A percentile compares a stretch with the other conserved stretches of the same genome.
Conservation (phyloP, 2,113 vertebrate species). For the Tupaia chinensis region DNA sequence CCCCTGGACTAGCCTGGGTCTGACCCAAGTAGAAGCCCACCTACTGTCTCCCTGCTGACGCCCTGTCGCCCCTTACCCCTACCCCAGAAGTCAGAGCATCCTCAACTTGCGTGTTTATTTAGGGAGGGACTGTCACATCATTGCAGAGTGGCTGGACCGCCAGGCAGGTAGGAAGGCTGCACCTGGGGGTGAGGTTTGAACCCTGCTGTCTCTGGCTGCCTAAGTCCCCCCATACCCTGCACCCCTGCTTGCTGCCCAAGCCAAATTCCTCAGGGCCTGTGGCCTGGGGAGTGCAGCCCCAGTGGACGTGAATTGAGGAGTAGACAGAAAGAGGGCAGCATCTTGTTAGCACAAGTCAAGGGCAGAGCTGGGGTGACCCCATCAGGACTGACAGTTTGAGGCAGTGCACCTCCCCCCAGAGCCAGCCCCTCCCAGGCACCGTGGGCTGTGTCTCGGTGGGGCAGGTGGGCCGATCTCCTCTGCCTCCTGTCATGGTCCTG, state of each 20-base stretch:
- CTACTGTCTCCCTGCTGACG: not conserved
- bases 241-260: too few species aligned
- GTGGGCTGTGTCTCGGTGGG: not conserved
- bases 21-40: not conserved
- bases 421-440: not conserved
- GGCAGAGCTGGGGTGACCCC: not conserved
- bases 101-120: not conserved
- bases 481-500: not conserved
- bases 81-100: not conserved
- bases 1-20: not conserved
- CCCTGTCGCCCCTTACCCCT: too few species aligned
- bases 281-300: not conserved
- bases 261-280: not conserved
- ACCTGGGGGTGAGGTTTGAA: not conserved
- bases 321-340: not conserved
- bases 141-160: not conserved
- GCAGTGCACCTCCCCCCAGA: not conserved
- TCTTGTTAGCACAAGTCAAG: not conserved
- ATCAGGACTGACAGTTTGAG: rapidly evolving
- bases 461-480: not conserved
- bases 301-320: not conserved
- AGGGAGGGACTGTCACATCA: not conserved
- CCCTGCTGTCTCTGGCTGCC: rapidly evolving
- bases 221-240: too few species aligned
- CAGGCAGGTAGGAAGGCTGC: rapidly evolving